Evolutionary conservation across 2,113 vertebrate genomes (phyloP).

Genomic region (Galeopterus variegatus): DNA sequence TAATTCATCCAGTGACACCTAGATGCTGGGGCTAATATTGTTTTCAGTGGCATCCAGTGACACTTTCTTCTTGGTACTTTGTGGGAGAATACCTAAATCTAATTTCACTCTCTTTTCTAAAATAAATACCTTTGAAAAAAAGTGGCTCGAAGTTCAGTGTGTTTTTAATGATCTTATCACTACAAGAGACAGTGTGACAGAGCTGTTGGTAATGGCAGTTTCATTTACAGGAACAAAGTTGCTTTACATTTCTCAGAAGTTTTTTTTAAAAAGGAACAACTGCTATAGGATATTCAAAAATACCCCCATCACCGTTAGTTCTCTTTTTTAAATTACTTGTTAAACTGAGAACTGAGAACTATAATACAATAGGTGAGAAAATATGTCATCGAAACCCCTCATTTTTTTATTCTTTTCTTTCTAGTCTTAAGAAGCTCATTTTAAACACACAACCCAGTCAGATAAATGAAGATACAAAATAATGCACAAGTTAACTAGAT

Average conservation of each 20-base stretch:
- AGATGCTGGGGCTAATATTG: not conserved
- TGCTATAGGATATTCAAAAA: conserved; percentile 36
- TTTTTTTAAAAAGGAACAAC: conserved; percentile 12
- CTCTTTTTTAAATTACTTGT: conserved; percentile 54
- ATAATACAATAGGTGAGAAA: not conserved
- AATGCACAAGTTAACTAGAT: not conserved
- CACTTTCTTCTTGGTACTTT: not conserved
- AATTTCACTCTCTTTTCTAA: conserved; percentile 17
- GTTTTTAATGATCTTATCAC: not conserved
- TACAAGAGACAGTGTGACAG: not conserved
- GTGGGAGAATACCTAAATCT: not conserved
- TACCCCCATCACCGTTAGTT: conserved; percentile 22
- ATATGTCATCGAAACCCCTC: not conserved
- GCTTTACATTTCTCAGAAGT: conserved; percentile 50
- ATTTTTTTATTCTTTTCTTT: conserved; percentile 16
- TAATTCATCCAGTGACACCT: conserved; percentile 12
- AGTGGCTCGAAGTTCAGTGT: not conserved
- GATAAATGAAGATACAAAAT: not conserved
- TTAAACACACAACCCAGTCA: not conserved
- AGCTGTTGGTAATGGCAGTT: not conserved
- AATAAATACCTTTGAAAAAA: conserved; percentile 36
- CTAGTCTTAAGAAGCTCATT: conserved; percentile 17
- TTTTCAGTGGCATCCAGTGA: conserved; percentile 1
- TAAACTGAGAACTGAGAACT: conserved; percentile 57
- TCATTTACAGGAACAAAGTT: conserved; percentile 46